Evolutionary conservation across 2,888 invertebrate genomes (phyloP).

Genomic region (Trissonchulus sp.): DNA sequence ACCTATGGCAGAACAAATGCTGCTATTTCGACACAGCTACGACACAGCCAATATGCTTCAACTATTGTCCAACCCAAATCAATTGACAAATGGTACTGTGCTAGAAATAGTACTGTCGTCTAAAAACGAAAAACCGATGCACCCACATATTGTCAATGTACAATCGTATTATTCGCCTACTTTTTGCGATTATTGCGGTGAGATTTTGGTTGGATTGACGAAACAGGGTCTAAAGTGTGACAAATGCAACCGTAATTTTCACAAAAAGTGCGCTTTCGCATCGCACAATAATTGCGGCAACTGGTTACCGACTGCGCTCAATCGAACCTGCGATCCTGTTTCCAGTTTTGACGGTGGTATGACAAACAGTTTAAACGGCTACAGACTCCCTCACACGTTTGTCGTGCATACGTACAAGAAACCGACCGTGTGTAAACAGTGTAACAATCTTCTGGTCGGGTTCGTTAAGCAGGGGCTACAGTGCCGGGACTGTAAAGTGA

Average conservation of each 20-base stretch:
- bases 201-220: slow-evolving; percentile 48
- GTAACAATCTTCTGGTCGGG: slow-evolving; percentile 50
- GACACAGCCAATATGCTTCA: slow-evolving; percentile 45
- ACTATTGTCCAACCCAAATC: slow-evolving; percentile 40
- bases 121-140: slow-evolving; percentile 40
- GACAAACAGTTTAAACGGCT: slow-evolving; percentile 26
- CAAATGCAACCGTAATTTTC: slow-evolving; percentile 48
- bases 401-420: slow-evolving; percentile 49
- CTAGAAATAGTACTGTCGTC: slow-evolving; percentile 46
- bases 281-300: slow-evolving; percentile 47
- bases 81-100: slow-evolving; percentile 44
- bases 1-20: slow-evolving; percentile 36
- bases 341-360: slow-evolving; percentile 9
- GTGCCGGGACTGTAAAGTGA: slow-evolving; percentile 50
- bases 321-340: background rate
- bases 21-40: slow-evolving; percentile 49
- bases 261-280: slow-evolving; percentile 48
- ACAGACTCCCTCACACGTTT: slow-evolving; percentile 48
- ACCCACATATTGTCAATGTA: slow-evolving; percentile 41
- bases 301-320: background rate
- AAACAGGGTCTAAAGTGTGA: slow-evolving; percentile 49
- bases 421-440: slow-evolving; percentile 50
- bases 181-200: slow-evolving; percentile 52
- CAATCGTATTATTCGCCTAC: slow-evolving; percentile 46
- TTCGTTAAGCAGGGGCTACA: slow-evolving; percentile 50